Evolutionary conservation across 2,888 invertebrate species (phyloP).

Genomic region (Platynereis dumerilii): DNA sequence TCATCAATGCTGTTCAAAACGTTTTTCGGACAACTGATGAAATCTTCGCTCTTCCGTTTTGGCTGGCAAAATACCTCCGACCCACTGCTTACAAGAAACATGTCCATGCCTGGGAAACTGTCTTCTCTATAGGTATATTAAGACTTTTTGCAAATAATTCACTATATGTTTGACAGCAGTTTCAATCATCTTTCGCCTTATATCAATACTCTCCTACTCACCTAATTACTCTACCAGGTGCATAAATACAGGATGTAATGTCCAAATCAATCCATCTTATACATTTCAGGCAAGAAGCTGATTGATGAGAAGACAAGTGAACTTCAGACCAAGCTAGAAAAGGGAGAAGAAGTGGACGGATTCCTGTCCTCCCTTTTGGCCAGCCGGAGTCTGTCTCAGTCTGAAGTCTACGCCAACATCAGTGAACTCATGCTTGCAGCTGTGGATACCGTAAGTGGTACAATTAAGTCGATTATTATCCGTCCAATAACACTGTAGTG

Average conservation of each 20-base stretch:
- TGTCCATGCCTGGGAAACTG: conserved; percentile 28
- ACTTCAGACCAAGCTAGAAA: conserved; percentile 1
- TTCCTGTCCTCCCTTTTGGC: conserved; percentile 23
- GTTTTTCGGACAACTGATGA: conserved; percentile 29
- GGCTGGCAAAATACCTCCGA: conserved; percentile 18
- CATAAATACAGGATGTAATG: no score
- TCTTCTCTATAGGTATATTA: conserved; percentile 29
- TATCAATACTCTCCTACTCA: no score
- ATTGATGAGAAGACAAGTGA: conserved; percentile 26
- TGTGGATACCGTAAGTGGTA: conserved; percentile 33
- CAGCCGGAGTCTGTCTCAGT: conserved; percentile 10
- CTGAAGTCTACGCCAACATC: conserved; percentile 31
- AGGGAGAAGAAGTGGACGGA: conserved; percentile 23
- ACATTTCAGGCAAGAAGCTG: conserved; percentile 12
- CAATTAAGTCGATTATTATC: neutral
- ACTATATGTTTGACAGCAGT: no score
- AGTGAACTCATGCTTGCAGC: conserved; percentile 35
- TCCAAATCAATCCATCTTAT: no score
- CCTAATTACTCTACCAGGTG: no score
- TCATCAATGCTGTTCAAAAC: conserved; percentile 30
- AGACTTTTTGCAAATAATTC: no score
- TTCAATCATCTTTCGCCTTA: no score
- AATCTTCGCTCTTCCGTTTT: conserved; percentile 17
- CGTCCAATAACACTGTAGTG: neutral
- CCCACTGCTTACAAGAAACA: conserved; percentile 27